Evolutionary conservation across 2,797 vertebrate genomes (phyloP).

Genomic region (Nothura maculosa): DNA sequence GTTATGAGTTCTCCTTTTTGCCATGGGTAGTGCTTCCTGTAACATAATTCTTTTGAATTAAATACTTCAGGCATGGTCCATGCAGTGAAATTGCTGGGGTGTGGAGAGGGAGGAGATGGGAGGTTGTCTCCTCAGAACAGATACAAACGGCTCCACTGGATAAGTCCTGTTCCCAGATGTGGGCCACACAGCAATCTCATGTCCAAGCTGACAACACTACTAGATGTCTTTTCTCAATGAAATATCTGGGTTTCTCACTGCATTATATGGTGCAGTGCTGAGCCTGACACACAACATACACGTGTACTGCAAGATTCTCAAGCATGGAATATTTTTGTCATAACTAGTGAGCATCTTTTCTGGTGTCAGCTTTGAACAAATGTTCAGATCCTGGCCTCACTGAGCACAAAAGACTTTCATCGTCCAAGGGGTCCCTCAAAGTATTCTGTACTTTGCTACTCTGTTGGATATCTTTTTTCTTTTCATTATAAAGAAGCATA

Average conservation of each 20-base stretch:
- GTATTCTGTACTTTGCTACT: not conserved
- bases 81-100: not conserved
- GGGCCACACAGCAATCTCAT: accelerated
- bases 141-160: accelerated
- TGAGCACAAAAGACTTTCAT: accelerated
- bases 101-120: not conserved
- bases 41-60: not conserved
- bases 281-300: not conserved
- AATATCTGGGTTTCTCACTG: not conserved
- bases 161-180: not conserved
- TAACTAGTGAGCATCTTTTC: not conserved
- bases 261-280: not conserved
- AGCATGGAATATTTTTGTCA: not conserved
- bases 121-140: not conserved
- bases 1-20: not conserved
- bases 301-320: not conserved
- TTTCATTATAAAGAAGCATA: not conserved
- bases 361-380: not conserved
- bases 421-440: accelerated
- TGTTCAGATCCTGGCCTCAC: not conserved
- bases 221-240: not conserved
- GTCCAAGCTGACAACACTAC: not conserved
- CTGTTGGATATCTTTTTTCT: not conserved
- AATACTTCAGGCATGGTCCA: not conserved
- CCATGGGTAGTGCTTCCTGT: not conserved